Conservation (phyloP, 1,140 invertebrate genomes). For the Lepidostoma basale region DNA sequence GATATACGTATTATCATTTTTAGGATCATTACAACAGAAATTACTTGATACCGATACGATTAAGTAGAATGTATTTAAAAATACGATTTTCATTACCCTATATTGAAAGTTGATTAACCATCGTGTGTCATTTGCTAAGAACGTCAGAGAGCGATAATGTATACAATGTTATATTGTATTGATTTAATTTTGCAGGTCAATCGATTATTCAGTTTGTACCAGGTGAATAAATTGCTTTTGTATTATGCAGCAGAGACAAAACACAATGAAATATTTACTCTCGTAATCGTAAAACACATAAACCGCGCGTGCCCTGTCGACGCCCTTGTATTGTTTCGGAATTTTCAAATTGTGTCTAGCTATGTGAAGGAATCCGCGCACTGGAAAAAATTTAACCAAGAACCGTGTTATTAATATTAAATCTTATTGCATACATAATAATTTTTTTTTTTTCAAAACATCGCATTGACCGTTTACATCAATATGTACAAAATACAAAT, state of each 20-base stretch:
- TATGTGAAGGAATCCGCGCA: conserved; percentile 6
- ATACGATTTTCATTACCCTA: too few species aligned
- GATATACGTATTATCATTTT: too few species aligned
- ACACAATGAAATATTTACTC: conserved; percentile 14
- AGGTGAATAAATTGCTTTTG: conserved; percentile 12
- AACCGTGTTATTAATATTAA: too few species aligned
- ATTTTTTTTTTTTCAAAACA: too few species aligned
- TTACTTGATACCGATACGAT: too few species aligned
- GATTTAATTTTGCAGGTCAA: conserved; percentile 19
- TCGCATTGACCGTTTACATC: too few species aligned
- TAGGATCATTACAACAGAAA: too few species aligned
- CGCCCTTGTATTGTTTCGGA: conserved; percentile 18
- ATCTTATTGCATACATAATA: too few species aligned
- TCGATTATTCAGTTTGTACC: conserved; percentile 7
- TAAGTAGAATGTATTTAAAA: too few species aligned
- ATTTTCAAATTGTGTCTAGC: neutral
- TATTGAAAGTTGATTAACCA: too few species aligned
- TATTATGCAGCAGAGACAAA: conserved; percentile 1
- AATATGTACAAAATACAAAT: too few species aligned
- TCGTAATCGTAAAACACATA: neutral
- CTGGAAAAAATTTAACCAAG: too few species aligned
- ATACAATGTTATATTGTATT: neutral
- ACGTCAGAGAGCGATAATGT: neutral
- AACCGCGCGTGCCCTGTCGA: neutral
- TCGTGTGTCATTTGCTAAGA: conserved; percentile 1